Percentiles rank a stretch among this genome's conserved stretches.
phyloP scores from a whole-genome alignment of 2,113 vertebrate species.

The Sebastes schlegelii region DNA sequence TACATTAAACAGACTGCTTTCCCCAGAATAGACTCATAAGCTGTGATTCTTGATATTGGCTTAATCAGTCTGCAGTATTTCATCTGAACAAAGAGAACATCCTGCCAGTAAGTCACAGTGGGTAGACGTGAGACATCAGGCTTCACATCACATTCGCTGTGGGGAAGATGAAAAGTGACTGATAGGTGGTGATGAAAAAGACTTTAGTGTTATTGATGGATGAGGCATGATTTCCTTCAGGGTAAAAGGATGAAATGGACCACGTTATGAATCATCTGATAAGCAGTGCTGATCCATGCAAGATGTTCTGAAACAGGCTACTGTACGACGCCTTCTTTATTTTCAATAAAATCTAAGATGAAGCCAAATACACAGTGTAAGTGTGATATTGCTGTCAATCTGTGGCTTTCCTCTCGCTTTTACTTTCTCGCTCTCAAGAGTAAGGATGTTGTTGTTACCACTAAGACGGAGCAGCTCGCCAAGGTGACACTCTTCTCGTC shows the following conservation, averaged over 20 bases:
- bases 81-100: constrained; percentile 18
- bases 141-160: constrained; percentile 12
- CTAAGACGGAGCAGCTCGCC: background rate
- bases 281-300: background rate
- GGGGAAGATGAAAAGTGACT: background rate
- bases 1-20: background rate
- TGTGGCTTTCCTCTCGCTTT: background rate
- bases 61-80: background rate
- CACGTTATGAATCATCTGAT: constrained; percentile 17
- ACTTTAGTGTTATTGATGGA: background rate
- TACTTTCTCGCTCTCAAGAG: constrained; percentile 6
- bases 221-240: background rate
- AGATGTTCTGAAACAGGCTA: background rate
- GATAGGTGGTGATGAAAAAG: constrained; percentile 1
- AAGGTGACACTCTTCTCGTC: background rate
- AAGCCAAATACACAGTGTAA: background rate
- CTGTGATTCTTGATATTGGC: background rate
- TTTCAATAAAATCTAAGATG: background rate
- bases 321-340: background rate
- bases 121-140: background rate
- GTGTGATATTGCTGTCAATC: background rate
- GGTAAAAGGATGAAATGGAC: background rate
- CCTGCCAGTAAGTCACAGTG: constrained; percentile 8
- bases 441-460: background rate
- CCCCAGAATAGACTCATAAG: background rate